Base-by-base conservation (phyloP, 2,888 invertebrate species). In the Masnerella sp. region DNA sequence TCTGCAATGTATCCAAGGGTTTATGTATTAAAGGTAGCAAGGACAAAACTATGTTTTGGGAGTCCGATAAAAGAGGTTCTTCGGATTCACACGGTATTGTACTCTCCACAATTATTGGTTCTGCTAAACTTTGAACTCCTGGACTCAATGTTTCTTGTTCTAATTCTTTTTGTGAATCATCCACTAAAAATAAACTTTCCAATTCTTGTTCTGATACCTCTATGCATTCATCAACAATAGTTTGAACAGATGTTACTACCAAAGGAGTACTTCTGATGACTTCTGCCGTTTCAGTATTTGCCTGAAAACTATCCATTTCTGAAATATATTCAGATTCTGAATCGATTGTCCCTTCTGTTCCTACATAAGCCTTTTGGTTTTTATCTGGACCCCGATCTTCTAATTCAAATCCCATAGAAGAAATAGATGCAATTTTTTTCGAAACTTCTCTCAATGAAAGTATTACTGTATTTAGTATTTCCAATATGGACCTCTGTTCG, bases 1-100 rank as follows among this genome's bases (percentile, higher is more conserved):
- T 82, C 80, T 88, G 84, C 9, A 89, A 76, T 8, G 88, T 86
- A 18, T 86, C 85, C 36, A 90, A 78, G n/a, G 78, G 78, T 51
- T 62, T 62, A n/a, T 77, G 72, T 9, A 80, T 79, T 12, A 78
- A 32, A 5, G 78, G 78, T 72, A 79, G 72, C 5, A 79, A 40
- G 3, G 76, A 75, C 4, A 61, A 32, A 5, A 76, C 22, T 58
- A 74, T 77, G 22, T 74, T 49, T 36, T 69, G 59, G 40, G 36
- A 45, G n/a, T 73, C 71, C 11, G 38, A 32, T 5, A 56, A 5
- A 5, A 76, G 20, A 11, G 71, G 40, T 30, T 58, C 12, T 12
- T 62, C 36, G 9, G 51, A 25, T 61, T 78, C 78, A 14, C 36
- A 74, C 15, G 43, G 2, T 58, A 59, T 34, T 8, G 7, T 43